phyloP scores from a whole-genome alignment of 2,797 vertebrate species.

The Sebastes minor region DNA sequence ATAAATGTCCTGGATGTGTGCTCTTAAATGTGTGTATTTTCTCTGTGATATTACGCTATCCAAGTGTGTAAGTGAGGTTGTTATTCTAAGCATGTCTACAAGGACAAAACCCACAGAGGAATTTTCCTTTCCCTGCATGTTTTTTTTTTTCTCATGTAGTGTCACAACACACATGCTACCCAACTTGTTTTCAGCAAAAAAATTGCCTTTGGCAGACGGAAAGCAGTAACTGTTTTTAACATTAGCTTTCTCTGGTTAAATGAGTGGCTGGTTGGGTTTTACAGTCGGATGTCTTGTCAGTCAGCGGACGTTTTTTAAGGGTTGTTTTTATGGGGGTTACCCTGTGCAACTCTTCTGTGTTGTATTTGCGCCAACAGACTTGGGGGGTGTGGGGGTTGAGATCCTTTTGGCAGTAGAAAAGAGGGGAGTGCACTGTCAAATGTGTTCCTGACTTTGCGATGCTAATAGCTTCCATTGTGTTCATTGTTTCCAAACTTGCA shows the following conservation, averaged over 20 bases:
- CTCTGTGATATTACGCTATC: neutral
- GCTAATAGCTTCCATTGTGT: neutral
- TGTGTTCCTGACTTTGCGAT: neutral
- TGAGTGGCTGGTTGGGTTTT: neutral
- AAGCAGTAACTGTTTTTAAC: slow-evolving; percentile 8
- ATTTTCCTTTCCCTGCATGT: neutral
- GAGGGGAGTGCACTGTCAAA: neutral
- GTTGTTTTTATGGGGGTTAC: neutral
- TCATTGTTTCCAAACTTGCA: neutral
- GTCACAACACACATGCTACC: slow-evolving; percentile 16
- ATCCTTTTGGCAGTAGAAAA: neutral
- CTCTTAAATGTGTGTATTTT: slow-evolving; percentile 6
- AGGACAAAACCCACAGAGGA: slow-evolving; percentile 3
- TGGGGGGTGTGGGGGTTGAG: neutral
- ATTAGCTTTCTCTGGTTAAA: slow-evolving; percentile 10
- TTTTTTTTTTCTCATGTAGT: slow-evolving; percentile 17
- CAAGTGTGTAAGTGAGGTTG: neutral
- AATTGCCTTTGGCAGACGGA: neutral
- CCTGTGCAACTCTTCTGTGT: neutral
- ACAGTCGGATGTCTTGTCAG: neutral
- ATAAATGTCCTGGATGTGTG: slow-evolving; percentile 46
- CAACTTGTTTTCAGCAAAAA: slow-evolving; percentile 9
- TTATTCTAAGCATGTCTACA: slow-evolving; percentile 1
- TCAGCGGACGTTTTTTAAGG: neutral
- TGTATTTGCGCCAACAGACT: neutral